phyloP scores from a whole-genome alignment of 2,797 vertebrate species.

The Florisuga fusca region DNA sequence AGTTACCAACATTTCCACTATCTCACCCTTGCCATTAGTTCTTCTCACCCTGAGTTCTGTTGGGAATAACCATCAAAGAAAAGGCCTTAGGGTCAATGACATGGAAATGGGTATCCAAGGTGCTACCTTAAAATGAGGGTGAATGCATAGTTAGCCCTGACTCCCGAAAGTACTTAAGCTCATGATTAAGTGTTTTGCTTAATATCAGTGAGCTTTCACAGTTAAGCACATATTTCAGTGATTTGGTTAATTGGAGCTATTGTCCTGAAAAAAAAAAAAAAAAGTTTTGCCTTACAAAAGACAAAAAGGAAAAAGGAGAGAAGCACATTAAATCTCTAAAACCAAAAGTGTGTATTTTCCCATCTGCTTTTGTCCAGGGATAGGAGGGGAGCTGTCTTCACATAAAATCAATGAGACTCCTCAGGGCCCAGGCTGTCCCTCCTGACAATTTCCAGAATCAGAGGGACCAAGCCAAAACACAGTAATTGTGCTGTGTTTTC shows the following conservation, averaged over 20 bases:
- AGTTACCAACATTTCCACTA: not conserved
- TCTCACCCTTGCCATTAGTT: not conserved
- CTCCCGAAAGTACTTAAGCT: not conserved
- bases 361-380: not conserved
- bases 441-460: slow-evolving; percentile 21
- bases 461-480: not conserved
- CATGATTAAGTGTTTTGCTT: not conserved
- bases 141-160: not conserved
- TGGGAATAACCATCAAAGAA: not conserved
- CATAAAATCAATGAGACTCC: not conserved
- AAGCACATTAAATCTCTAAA: not conserved
- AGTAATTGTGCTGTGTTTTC: accelerated
- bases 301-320: not conserved
- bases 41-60: not conserved
- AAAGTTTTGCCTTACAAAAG: not conserved
- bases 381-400: not conserved
- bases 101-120: not conserved
- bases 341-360: not conserved
- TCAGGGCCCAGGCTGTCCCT: not conserved
- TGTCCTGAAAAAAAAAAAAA: not conserved
- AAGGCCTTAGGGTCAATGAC: not conserved
- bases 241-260: not conserved
- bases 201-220: not conserved
- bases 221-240: not conserved
- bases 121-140: not conserved